Conservation (phyloP, 2,888 invertebrate species). For the Aphodius granarius region DNA sequence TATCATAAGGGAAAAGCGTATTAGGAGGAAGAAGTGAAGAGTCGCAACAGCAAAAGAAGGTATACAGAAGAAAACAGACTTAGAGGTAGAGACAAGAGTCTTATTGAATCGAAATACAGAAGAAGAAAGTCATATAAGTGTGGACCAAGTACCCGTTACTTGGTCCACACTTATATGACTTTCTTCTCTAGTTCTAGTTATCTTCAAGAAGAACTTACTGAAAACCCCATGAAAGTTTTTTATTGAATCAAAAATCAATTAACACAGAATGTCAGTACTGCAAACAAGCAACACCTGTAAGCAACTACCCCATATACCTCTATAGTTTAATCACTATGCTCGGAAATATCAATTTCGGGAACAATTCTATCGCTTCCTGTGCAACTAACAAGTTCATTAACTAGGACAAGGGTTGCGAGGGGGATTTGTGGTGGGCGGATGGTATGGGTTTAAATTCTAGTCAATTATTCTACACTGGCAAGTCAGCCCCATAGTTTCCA, state of each 20-base stretch:
- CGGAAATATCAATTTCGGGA: neutral
- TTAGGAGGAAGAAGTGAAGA: no score
- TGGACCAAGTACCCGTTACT: no score
- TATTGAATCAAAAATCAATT: neutral
- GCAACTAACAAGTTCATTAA: neutral
- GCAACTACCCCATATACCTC: neutral
- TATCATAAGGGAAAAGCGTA: no score
- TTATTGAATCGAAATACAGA: no score
- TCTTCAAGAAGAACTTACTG: no score
- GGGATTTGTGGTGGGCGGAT: neutral
- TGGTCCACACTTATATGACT: no score
- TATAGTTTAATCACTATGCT: neutral
- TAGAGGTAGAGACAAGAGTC: no score
- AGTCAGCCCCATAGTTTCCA: neutral
- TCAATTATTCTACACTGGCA: neutral
- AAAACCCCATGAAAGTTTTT: neutral
- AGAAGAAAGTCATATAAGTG: no score
- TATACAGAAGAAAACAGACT: no score
- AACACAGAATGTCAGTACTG: neutral
- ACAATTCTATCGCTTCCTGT: neutral
- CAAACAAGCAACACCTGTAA: neutral
- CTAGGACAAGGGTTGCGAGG: neutral
- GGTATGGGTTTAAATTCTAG: neutral
- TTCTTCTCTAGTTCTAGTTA: no score
- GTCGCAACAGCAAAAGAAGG: no score